phyloP scores from a whole-genome alignment of 2,888 invertebrate species.

The Temnothorax rugatulus region DNA sequence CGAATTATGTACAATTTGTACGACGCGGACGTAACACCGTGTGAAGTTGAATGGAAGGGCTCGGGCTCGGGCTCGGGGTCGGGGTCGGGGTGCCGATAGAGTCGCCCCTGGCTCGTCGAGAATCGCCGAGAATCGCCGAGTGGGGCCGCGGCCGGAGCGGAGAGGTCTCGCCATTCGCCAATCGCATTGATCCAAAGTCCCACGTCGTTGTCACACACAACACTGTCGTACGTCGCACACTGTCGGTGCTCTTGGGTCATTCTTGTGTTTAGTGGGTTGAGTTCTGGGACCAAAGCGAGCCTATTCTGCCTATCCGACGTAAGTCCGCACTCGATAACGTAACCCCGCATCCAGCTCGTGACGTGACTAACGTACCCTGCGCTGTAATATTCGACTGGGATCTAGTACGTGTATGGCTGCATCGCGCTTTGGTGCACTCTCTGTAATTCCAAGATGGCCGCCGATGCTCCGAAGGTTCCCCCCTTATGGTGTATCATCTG shows the following conservation, averaged over 20 bases:
- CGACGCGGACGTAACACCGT: no score
- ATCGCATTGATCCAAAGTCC: constrained; percentile 82
- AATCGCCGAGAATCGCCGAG: constrained; percentile 70
- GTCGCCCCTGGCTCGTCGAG: constrained; percentile 58
- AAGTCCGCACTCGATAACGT: constrained; percentile 72
- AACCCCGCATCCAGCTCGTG: constrained; percentile 29
- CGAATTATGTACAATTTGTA: no score
- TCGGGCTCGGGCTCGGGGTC: not conserved
- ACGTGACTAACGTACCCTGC: constrained; percentile 40
- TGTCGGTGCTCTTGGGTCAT: constrained; percentile 78
- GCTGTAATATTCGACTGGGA: constrained; percentile 57
- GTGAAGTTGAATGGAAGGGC: not conserved
- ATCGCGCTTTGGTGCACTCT: constrained; percentile 74
- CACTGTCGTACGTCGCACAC: constrained; percentile 80
- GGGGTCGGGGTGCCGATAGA: not conserved
- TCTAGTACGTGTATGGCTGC: constrained; percentile 75
- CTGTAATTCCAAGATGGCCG: constrained; percentile 83
- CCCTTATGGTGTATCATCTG: constrained; percentile 78
- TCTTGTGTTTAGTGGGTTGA: constrained; percentile 77
- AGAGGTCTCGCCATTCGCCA: constrained; percentile 70
- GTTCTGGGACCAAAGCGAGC: constrained; percentile 80
- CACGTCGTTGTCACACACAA: constrained; percentile 83
- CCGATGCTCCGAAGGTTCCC: constrained; percentile 77
- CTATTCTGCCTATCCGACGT: constrained; percentile 78
- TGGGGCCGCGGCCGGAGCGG: constrained; percentile 61